Percentiles rank a stretch among this genome's conserved stretches.
Evolutionary conservation across 1,140 invertebrate species (phyloP).

Genomic region (Pogonognathellus flavescens): DNA sequence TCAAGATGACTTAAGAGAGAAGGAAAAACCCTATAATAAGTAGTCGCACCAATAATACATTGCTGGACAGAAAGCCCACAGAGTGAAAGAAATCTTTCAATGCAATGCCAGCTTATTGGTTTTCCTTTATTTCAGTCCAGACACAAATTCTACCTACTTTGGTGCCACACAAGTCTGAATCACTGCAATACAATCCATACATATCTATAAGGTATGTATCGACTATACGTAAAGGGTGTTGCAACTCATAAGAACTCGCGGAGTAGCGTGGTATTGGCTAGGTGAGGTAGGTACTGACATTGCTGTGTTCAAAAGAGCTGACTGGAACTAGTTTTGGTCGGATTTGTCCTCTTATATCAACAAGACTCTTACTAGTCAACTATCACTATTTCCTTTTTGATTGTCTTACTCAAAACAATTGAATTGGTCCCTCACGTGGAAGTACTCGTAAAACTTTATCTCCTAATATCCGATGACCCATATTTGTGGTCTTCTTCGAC

Average conservation of each 20-base stretch:
- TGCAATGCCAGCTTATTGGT: slow-evolving; percentile 5
- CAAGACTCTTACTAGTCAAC: background rate
- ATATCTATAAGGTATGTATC: no score
- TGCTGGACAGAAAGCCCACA: background rate
- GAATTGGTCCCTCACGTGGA: slow-evolving; percentile 58
- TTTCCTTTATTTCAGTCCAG: background rate
- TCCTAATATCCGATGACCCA: slow-evolving; percentile 51
- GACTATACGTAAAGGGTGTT: no score
- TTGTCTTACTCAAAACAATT: slow-evolving; percentile 51
- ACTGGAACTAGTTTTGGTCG: background rate
- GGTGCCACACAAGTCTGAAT: no score
- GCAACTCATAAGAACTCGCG: no score
- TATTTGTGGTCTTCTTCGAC: slow-evolving; percentile 48
- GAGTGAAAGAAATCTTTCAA: background rate
- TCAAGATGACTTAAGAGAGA: no score
- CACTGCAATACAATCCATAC: no score
- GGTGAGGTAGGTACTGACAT: no score
- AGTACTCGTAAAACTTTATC: slow-evolving; percentile 54
- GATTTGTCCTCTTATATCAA: background rate
- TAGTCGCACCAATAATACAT: background rate
- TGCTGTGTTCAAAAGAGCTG: background rate
- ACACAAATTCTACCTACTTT: background rate
- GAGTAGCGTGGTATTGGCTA: no score
- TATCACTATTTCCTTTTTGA: slow-evolving; percentile 44
- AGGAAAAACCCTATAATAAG: background rate